Evolutionary conservation across 2,888 invertebrate species (phyloP), one percentile per base, ranked within the genome.

Genomic region (Ptychoptera contaminata): DNA sequence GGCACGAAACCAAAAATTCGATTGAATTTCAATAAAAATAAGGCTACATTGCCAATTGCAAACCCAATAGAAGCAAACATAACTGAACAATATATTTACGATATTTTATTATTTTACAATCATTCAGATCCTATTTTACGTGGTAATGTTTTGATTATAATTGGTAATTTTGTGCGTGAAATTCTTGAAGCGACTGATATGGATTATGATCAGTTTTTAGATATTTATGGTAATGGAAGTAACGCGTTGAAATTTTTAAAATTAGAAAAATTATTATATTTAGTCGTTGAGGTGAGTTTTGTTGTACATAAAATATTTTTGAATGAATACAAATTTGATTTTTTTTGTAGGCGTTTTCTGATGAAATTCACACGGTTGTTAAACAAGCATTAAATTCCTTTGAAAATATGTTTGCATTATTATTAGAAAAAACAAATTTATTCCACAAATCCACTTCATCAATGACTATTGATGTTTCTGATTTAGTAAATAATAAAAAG

Each of bases 351-450:
- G 65, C 66, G 49, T 56, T 66, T 45, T 60, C 59, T 53, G 66
- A 66, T 54, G 65, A 65, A 48, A 65, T 64, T 51, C 64, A 66
- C 54, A 65, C 64, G 48, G 66, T 66, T 55, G 62, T 65, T 54
- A 65, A 65, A 57, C 66, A 65, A 55, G 62, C 65, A 48, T 56
- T 66, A 53, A 59, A 59, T 54, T 59, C 63, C 50, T 60, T 65
- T 56, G 63, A 65, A 57, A 61, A 59, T 57, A 57, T 63, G 56
- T 63, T 65, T 58, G 57, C 61, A 53, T 58, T 59, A 58, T 57
- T 47, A 16, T 15, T 46, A 32, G 15, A 12, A 16, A 39, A 16
- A 8, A 44, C 38, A 15, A 14, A 16, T 23, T 11, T 36, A 14
- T 14, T 23, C 0, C 32, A 40, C 6, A 16, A 16, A 16, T 23